Evolutionary conservation across 2,113 vertebrate species (phyloP).

Genomic region (Epinephelus lanceolatus): DNA sequence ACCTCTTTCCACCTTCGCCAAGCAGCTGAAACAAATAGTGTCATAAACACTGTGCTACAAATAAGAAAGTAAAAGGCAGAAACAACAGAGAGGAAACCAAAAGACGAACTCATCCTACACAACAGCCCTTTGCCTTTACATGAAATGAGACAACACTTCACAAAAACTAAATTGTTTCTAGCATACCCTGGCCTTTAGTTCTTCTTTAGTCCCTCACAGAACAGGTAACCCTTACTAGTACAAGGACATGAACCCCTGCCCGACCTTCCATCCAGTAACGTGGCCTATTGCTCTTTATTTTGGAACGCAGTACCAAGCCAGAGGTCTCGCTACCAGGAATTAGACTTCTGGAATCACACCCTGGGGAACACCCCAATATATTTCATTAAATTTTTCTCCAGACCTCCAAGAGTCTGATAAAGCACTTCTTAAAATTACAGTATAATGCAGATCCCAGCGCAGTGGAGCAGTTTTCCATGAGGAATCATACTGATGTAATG

Average conservation of each 20-base stretch:
- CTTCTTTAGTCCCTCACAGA: background rate
- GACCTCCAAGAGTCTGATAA: background rate
- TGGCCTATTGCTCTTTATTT: background rate
- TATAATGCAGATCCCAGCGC: background rate
- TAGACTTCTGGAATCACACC: background rate
- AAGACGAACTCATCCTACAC: background rate
- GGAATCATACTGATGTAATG: background rate
- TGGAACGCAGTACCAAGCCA: background rate
- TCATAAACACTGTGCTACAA: no score
- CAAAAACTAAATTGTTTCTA: background rate
- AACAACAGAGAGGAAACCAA: background rate
- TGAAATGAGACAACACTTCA: background rate
- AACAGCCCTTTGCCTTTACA: background rate
- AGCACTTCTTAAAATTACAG: background rate
- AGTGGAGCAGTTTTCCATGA: background rate
- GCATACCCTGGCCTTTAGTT: background rate
- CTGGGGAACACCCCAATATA: background rate
- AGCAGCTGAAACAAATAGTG: no score
- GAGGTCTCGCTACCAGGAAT: background rate
- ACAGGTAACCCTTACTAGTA: background rate
- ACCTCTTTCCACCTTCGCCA: no score
- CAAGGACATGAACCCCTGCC: background rate
- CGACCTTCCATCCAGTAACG: background rate
- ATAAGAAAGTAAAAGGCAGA: no score
- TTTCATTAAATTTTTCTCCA: background rate